phyloP scores from a whole-genome alignment of 2,797 vertebrate species.

The Valencia hispanica region DNA sequence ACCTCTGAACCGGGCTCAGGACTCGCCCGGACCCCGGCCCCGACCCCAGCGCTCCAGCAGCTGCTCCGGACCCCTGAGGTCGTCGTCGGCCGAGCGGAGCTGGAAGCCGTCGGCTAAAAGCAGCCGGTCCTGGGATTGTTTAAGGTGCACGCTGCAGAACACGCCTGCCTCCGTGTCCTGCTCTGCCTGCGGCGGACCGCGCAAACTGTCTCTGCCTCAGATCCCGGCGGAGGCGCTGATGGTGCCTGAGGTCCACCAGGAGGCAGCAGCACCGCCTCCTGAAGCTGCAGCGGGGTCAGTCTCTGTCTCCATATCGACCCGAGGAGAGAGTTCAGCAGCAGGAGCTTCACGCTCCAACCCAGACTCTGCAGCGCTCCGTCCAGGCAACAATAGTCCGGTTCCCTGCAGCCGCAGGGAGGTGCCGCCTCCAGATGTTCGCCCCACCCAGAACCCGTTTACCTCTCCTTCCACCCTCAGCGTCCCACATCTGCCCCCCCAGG shows the following conservation, averaged over 20 bases:
- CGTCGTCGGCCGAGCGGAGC: neutral
- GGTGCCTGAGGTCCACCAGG: constrained; percentile 79
- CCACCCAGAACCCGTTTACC: constrained; percentile 55
- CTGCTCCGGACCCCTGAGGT: constrained; percentile 53
- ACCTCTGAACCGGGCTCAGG: neutral
- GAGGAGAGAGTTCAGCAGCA: constrained; percentile 37
- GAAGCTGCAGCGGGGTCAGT: constrained; percentile 15
- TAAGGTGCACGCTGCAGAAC: constrained; percentile 88
- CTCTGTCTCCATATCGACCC: constrained; percentile 32
- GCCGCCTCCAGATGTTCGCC: constrained; percentile 62
- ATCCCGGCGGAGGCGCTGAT: constrained; percentile 85
- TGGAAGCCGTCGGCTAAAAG: neutral
- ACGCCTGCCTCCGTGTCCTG: constrained; percentile 86
- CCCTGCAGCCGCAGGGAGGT: constrained; percentile 88
- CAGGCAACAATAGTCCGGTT: constrained; percentile 71
- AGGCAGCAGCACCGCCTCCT: neutral
- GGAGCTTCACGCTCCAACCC: constrained; percentile 39
- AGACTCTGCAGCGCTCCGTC: constrained; percentile 14
- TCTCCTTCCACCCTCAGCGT: constrained; percentile 59
- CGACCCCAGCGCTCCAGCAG: constrained; percentile 57
- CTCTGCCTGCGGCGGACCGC: constrained; percentile 87
- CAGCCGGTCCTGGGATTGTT: constrained; percentile 52
- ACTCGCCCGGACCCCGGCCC: neutral
- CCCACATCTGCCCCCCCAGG: constrained; percentile 56
- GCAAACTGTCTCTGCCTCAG: constrained; percentile 88